A percentile compares a stretch with the other conserved stretches of the same genome.
Conservation (phyloP, 1,140 invertebrate species). For the Paracyclopina nana region DNA sequence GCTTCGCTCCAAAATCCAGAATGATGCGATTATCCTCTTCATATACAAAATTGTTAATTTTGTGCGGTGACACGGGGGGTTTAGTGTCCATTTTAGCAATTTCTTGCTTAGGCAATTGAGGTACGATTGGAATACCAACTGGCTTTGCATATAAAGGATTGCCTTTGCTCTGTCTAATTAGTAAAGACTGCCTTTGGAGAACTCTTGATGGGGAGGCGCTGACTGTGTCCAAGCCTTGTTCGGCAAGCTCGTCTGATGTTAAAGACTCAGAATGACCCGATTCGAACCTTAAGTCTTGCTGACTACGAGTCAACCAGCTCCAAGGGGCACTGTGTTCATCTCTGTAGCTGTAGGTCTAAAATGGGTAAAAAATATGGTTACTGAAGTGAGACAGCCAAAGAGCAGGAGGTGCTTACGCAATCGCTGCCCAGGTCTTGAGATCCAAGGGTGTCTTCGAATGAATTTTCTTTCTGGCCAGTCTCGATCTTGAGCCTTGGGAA, state of each 20-base stretch:
- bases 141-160: slow-evolving; percentile 1
- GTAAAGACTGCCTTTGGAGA: not conserved
- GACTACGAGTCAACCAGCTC: not conserved
- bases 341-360: not conserved
- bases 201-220: not conserved
- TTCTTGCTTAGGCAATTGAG: not conserved
- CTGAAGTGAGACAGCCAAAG: too few species aligned
- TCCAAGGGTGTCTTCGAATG: too few species aligned
- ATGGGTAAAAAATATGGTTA: not conserved
- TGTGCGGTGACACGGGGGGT: not conserved
- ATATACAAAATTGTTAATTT: not conserved
- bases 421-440: too few species aligned
- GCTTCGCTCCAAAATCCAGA: not conserved
- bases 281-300: slow-evolving; percentile 1
- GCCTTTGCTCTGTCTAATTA: not conserved
- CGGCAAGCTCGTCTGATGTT: not conserved
- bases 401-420: too few species aligned
- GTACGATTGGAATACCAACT: not conserved
- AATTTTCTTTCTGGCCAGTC: too few species aligned
- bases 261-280: not conserved
- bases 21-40: not conserved
- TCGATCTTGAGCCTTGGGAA: too few species aligned
- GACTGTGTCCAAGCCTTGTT: not conserved
- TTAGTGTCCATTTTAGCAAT: not conserved
- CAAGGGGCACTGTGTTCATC: not conserved